phyloP scores from a whole-genome alignment of 2,113 vertebrate species.

The Tetraodon nigroviridis region DNA sequence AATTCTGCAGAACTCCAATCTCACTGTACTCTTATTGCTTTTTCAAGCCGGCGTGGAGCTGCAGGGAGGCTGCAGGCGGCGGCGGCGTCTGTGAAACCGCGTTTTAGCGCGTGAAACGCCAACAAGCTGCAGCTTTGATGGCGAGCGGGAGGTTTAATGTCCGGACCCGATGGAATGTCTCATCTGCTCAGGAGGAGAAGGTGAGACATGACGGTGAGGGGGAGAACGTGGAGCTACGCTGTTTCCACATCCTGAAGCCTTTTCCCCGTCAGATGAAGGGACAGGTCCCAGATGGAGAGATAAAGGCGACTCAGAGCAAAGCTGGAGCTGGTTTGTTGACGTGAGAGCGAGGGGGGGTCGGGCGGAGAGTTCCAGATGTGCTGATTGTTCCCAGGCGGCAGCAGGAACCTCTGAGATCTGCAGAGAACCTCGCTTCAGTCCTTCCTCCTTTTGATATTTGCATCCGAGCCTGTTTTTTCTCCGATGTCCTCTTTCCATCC shows the following conservation, averaged over 20 bases:
- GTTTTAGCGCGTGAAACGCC: background rate
- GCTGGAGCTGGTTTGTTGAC: constrained; percentile 43
- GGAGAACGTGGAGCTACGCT: background rate
- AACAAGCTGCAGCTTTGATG: no score
- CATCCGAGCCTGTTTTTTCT: background rate
- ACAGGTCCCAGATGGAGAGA: constrained; percentile 29
- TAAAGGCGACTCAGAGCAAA: constrained; percentile 17
- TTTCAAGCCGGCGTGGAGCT: no score
- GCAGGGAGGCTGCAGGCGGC: no score
- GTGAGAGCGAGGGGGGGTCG: constrained; percentile 2
- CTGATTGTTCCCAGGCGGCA: constrained; percentile 33
- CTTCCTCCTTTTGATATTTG: background rate
- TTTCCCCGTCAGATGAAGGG: constrained; percentile 9
- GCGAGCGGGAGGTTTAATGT: no score
- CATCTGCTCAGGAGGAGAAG: no score
- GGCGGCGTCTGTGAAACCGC: no score
- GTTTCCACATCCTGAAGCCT: background rate
- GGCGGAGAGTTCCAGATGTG: constrained; percentile 37
- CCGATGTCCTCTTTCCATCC: constrained; percentile 12
- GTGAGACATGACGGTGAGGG: background rate
- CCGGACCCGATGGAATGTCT: no score
- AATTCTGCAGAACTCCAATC: no score
- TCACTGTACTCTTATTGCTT: no score
- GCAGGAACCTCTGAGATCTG: background rate
- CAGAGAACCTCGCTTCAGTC: background rate